These are phyloP conservation scores for Drepana falcataria DNA, from an alignment of 2,888 invertebrate species.

Conservation along the genomic window DNA sequence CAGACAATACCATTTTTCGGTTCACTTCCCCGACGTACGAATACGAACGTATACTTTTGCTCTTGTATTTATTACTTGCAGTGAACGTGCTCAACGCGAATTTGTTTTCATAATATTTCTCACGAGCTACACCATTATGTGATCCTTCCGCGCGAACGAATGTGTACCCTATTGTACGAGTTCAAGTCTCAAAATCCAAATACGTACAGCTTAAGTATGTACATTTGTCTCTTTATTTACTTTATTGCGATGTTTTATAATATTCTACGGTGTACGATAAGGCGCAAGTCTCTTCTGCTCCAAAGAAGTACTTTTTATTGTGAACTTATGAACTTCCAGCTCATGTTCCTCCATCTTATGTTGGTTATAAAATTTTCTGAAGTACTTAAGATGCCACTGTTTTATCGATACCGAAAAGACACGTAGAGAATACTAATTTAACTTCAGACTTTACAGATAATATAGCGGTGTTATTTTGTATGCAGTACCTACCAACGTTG, in stretches of 20 bases:
- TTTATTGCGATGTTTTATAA: slow-evolving; percentile 76
- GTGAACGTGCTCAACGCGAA: slow-evolving; percentile 74
- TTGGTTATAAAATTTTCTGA: slow-evolving; percentile 6
- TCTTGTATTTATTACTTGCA: slow-evolving; percentile 73
- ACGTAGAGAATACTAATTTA: neutral
- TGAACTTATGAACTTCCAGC: slow-evolving; percentile 29
- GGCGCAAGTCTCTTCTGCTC: slow-evolving; percentile 60
- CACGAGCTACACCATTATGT: slow-evolving; percentile 53
- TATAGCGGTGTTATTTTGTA: neutral
- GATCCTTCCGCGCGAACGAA: slow-evolving; percentile 25
- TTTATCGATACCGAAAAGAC: neutral
- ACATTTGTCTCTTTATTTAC: slow-evolving; percentile 72
- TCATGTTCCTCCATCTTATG: slow-evolving; percentile 13
- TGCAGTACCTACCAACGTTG: too few relatives aligned
- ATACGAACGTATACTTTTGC: slow-evolving; percentile 43
- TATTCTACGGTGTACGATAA: slow-evolving; percentile 70
- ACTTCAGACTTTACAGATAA: neutral
- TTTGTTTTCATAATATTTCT: slow-evolving; percentile 78
- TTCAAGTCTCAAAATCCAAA: slow-evolving; percentile 34
- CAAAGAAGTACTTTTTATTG: slow-evolving; percentile 51
- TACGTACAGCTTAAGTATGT: slow-evolving; percentile 31
- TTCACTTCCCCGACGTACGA: slow-evolving; percentile 41
- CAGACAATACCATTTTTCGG: slow-evolving; percentile 63
- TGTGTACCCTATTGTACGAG: slow-evolving; percentile 27
- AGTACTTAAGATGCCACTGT: neutral